Percentiles rank a stretch among this genome's conserved stretches.
Evolutionary conservation across 2,797 vertebrate species (phyloP).

Genomic region (Taeniopygia guttata): DNA sequence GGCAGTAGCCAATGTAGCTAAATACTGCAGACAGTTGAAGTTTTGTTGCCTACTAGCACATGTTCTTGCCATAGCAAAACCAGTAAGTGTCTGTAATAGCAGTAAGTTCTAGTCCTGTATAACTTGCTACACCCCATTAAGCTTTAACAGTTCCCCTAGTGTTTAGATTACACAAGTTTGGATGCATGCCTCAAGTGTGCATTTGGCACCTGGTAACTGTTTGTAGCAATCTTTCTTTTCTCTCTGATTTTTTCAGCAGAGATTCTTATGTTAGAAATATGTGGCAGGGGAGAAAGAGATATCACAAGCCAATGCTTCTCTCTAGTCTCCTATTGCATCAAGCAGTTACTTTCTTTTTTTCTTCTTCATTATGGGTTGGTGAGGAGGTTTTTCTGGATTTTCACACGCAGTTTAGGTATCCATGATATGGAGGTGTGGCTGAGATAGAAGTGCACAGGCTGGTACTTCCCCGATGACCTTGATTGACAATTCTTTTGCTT

Average conservation of each 20-base stretch:
- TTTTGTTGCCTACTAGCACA: neutral
- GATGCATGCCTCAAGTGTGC: neutral
- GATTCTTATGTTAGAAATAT: neutral
- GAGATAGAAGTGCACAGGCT: neutral
- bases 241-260: neutral
- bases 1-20: neutral
- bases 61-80: neutral
- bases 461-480: conserved; percentile 11
- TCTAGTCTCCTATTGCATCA: neutral
- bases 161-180: neutral
- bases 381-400: neutral
- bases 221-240: neutral
- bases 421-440: neutral
- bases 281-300: neutral
- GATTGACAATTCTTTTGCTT: conserved; percentile 72
- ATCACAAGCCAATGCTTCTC: neutral
- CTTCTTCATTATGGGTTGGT: neutral
- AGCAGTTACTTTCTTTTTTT: neutral
- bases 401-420: neutral
- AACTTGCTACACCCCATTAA: neutral
- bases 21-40: neutral
- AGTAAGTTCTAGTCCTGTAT: neutral
- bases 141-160: neutral
- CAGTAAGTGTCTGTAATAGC: neutral
- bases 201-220: neutral